Evolutionary conservation across 1,140 invertebrate genomes (phyloP).

Genomic region (Drosophila chauvacae): DNA sequence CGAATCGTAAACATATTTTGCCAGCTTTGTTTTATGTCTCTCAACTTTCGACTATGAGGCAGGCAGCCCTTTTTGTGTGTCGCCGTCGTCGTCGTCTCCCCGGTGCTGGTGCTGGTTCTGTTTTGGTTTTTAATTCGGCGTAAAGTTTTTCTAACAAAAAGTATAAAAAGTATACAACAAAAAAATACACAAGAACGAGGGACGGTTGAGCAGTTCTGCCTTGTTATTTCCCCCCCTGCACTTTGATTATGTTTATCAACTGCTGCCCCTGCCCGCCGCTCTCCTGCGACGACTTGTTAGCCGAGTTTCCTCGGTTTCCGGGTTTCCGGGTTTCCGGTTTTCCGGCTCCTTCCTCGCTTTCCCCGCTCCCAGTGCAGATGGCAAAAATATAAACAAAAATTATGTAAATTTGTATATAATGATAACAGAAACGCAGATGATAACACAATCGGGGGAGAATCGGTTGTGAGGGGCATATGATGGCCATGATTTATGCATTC

Average conservation of each 20-base stretch:
- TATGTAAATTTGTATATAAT: constrained; percentile 80
- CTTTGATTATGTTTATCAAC: constrained; percentile 76
- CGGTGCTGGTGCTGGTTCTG: constrained; percentile 18
- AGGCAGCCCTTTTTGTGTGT: constrained; percentile 22
- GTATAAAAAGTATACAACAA: not conserved
- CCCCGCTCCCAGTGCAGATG: constrained; percentile 18
- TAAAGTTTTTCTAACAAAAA: constrained; percentile 52
- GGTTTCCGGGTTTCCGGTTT: not conserved
- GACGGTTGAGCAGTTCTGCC: constrained; percentile 49
- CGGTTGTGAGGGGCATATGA: constrained; percentile 13
- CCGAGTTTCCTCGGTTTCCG: constrained; percentile 11
- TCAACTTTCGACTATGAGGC: constrained; percentile 53
- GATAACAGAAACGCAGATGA: constrained; percentile 57
- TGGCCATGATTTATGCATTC: constrained; percentile 39
- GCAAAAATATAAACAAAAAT: constrained; percentile 72
- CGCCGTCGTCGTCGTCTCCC: constrained; percentile 27
- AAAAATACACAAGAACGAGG: not conserved
- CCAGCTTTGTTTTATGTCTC: constrained; percentile 67
- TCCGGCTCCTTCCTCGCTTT: too few relatives aligned
- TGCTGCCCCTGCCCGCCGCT: not conserved
- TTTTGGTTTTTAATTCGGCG: constrained; percentile 68
- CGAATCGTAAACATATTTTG: constrained; percentile 70
- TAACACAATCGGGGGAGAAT: constrained; percentile 21
- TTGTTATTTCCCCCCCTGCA: constrained; percentile 56
- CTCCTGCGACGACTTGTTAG: not conserved